These are phyloP conservation scores for Sesia apiformis DNA, from an alignment of 2,888 invertebrate genomes.

Conservation along the genomic window DNA sequence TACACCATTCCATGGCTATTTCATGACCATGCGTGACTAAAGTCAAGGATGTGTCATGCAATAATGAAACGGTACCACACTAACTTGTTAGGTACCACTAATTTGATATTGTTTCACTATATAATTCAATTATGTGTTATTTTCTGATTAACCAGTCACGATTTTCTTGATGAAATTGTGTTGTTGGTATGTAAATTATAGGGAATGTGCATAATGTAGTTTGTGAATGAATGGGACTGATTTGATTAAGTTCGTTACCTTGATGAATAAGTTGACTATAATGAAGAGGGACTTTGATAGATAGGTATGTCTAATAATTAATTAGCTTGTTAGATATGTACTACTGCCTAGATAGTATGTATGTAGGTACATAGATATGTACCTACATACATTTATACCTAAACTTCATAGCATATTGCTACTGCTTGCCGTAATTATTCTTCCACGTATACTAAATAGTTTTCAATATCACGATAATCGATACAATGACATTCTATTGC, in stretches of 20 bases:
- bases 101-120: slow-evolving; percentile 51
- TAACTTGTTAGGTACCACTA: slow-evolving; percentile 19
- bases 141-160: slow-evolving; percentile 59
- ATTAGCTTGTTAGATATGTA: no score
- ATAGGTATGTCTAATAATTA: no score
- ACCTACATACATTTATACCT: no score
- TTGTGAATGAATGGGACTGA: background rate
- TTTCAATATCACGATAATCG: no score
- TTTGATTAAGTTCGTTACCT: background rate
- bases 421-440: no score
- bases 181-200: slow-evolving; percentile 38
- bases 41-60: slow-evolving; percentile 43
- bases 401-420: no score
- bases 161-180: slow-evolving; percentile 35
- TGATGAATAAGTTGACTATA: slow-evolving; percentile 9
- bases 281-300: slow-evolving; percentile 4
- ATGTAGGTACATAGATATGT: no score
- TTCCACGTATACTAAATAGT: no score
- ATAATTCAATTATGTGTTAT: slow-evolving; percentile 63
- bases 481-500: no score
- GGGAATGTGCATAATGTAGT: slow-evolving; percentile 1
- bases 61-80: slow-evolving; percentile 25
- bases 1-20: background rate
- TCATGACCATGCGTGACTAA: slow-evolving; percentile 26
- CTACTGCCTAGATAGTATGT: no score